Percentiles rank a stretch among this genome's conserved stretches.
Conservation (phyloP, 2,888 invertebrate genomes). For the Malthinus seriepunctatus region DNA sequence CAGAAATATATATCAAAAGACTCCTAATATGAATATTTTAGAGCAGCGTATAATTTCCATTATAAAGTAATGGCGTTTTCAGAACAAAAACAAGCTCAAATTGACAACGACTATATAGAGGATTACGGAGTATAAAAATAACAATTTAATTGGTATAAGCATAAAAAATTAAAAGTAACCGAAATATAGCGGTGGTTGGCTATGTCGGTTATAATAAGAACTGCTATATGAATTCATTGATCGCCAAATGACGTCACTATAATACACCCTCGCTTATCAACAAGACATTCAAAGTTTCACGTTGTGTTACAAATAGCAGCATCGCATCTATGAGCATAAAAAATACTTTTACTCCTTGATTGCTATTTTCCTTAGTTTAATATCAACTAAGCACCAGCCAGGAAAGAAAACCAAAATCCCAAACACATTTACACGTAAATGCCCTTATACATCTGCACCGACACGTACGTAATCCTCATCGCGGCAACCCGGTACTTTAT, state of each 20-base stretch:
- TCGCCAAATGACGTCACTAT: conserved; percentile 26
- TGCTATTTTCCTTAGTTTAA: conserved; percentile 8
- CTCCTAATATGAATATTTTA: too few species aligned
- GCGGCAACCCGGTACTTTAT: conserved; percentile 4
- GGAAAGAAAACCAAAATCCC: too few species aligned
- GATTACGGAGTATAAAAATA: too few species aligned
- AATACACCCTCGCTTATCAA: conserved; percentile 26
- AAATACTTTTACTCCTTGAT: conserved; percentile 12
- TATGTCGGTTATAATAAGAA: conserved; percentile 16
- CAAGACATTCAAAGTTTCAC: conserved; percentile 18
- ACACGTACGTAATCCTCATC: conserved; percentile 4
- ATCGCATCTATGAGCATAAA: not conserved
- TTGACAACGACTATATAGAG: too few species aligned
- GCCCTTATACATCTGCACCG: conserved; percentile 3
- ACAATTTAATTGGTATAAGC: too few species aligned
- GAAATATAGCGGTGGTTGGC: conserved; percentile 9
- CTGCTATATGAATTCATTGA: conserved; percentile 28
- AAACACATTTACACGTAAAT: not conserved
- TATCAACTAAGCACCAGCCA: too few species aligned
- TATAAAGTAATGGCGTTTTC: too few species aligned
- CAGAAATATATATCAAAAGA: too few species aligned
- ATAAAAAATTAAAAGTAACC: not conserved
- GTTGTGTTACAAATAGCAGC: conserved; percentile 18
- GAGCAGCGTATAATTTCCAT: too few species aligned
- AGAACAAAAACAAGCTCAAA: too few species aligned